A percentile compares a stretch with the other conserved stretches of the same genome.
phyloP scores from a whole-genome alignment of 1,140 invertebrate species.

The Cotesia chilonis region DNA sequence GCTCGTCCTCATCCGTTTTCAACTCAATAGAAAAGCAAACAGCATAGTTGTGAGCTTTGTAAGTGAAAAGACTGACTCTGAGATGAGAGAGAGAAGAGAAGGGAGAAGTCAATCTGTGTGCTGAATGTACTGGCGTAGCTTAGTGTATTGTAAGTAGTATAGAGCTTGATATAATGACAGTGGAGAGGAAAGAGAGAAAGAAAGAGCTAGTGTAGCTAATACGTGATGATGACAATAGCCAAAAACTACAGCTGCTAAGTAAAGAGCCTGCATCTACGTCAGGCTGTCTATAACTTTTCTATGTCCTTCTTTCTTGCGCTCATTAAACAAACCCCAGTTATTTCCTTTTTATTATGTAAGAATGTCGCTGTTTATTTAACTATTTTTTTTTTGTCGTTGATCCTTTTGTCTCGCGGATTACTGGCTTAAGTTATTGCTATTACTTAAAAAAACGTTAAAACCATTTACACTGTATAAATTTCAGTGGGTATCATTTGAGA shows the following conservation, averaged over 20 bases:
- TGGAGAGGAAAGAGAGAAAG: no score
- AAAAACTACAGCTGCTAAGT: constrained; percentile 39
- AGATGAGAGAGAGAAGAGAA: background rate
- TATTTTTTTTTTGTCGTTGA: background rate
- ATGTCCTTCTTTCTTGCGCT: background rate
- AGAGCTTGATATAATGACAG: constrained; percentile 12
- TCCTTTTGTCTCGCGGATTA: constrained; percentile 8
- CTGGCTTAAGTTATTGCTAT: constrained; percentile 3
- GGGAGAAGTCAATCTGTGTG: constrained; percentile 6
- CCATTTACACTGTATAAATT: constrained; percentile 21
- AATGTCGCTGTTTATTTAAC: no score
- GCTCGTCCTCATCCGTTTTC: constrained; percentile 23
- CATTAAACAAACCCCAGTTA: background rate
- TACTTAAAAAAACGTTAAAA: background rate
- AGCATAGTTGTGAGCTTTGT: constrained; percentile 18
- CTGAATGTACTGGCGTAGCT: background rate
- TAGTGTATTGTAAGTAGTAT: constrained; percentile 31
- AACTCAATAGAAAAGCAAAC: constrained; percentile 42
- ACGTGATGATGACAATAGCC: constrained; percentile 42
- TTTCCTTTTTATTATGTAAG: background rate
- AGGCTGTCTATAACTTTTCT: background rate
- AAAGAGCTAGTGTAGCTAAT: constrained; percentile 30
- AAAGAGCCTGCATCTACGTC: background rate
- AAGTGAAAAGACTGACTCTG: constrained; percentile 15
- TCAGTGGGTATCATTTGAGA: background rate